Conservation (phyloP, 2,113 vertebrate species). For the Steatornis caripensis region DNA sequence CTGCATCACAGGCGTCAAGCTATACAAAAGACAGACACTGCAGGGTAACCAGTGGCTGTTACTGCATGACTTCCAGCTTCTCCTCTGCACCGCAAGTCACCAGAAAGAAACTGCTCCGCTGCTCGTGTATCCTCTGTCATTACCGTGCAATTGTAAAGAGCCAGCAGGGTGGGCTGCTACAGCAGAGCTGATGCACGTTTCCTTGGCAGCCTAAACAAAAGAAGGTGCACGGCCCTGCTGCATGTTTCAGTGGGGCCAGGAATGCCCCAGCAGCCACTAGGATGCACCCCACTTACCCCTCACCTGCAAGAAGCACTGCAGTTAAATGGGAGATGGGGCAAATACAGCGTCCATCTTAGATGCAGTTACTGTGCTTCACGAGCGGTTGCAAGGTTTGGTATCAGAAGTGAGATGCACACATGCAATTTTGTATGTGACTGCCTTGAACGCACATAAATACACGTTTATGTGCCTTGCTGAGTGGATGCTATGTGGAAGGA, state of each 20-base stretch:
- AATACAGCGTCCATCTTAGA: not conserved
- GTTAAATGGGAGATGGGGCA: fast-evolving
- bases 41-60: not conserved
- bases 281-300: not conserved
- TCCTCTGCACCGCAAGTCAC: not conserved
- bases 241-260: not conserved
- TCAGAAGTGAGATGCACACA: not conserved
- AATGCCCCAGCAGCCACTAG: not conserved
- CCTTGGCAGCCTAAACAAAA: not conserved
- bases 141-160: not conserved
- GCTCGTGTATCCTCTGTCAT: not conserved
- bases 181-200: not conserved
- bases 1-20: not conserved
- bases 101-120: not conserved
- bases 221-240: not conserved
- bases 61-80: not conserved
- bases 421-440: not conserved
- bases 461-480: not conserved
- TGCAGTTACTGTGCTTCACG: not conserved
- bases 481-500: not conserved
- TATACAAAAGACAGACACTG: not conserved
- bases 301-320: not conserved
- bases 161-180: not conserved
- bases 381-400: fast-evolving
- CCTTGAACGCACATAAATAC: not conserved